These are phyloP conservation scores for Pollenia amentaria DNA, from an alignment of 2,888 invertebrate species.

Conservation along the genomic window DNA sequence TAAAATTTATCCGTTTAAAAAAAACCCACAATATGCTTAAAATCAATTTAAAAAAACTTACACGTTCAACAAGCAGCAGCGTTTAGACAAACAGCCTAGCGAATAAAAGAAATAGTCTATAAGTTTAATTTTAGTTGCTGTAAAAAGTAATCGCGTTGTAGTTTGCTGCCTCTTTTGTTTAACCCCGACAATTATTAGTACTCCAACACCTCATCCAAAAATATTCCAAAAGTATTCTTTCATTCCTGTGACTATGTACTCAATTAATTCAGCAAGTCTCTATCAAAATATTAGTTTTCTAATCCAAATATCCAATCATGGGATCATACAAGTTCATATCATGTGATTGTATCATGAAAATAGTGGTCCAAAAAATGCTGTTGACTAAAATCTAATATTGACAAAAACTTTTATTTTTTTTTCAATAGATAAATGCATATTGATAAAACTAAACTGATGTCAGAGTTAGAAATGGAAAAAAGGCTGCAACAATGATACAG, in stretches of 20 bases:
- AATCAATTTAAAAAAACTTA: neutral
- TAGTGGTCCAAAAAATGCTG: neutral
- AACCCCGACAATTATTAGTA: constrained; percentile 33
- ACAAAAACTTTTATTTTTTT: constrained; percentile 15
- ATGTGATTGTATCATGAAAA: neutral
- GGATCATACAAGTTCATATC: constrained; percentile 42
- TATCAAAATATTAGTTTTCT: constrained; percentile 52
- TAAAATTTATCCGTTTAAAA: constrained; percentile 12
- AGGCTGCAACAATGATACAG: too few species aligned
- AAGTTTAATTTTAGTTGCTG: neutral
- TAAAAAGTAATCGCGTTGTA: neutral
- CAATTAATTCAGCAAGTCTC: neutral
- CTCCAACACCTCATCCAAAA: constrained; percentile 22
- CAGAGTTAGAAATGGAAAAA: neutral
- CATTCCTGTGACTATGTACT: neutral
- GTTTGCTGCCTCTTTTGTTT: constrained; percentile 17
- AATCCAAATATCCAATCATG: constrained; percentile 59
- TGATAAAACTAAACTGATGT: constrained; percentile 21
- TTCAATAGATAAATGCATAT: neutral
- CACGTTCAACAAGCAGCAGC: constrained; percentile 2
- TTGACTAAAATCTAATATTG: constrained; percentile 28
- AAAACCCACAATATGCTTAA: neutral
- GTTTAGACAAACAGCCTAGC: neutral
- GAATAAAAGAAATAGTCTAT: neutral
- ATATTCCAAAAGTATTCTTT: neutral